Base-by-base conservation (phyloP, 2,888 invertebrate species). In the Thecophora atra region DNA sequence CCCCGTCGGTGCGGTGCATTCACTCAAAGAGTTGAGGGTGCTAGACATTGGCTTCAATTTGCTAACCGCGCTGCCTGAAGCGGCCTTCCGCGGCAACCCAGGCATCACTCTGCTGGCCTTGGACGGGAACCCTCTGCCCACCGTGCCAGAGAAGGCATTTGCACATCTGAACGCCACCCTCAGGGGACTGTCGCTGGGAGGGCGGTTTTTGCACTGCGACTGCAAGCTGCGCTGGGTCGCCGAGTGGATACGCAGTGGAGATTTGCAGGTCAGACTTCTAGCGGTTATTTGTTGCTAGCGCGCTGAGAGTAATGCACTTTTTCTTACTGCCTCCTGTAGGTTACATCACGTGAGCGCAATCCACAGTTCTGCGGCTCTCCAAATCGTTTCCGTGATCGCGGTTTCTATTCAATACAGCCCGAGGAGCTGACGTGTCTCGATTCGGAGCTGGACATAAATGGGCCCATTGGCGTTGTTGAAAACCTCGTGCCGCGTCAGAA, bases 291-390 rank as follows among this genome's bases (percentile, higher is more conserved):
- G 1, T 30, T 52, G 8, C 15, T 62, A 19, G 42, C 21, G 44
- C 21, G 17, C 21, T 8, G 51, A 67, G n/a, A 15, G 47, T 47
- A n/a, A 15, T 5, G 3, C 56, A 11, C 1, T 4, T 56, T 26
- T n/a, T 24, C 13, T 19, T 56, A 21, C 1, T 56, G 13, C 26
- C 24, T 19, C 26, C 15, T 66, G 19, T 58, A 86, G 86, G 87
- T 97, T 24, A 96, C 96, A 15, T 96, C 96, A 76, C 90, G 96
- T 58, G 97, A 97, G 86, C 89, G 95, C 79, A 95, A 94, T 85
- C 96, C 96, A 8, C 96, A 97, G 85, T 97, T 96, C 86, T 97
- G 96, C 82, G 96, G 96, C 17, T 91, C 91, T 77, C 97, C 97
- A 1, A 88, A 91, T 1, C 89, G 91, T 76, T 92, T 96, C 80